phyloP scores from a whole-genome alignment of 2,888 invertebrate species.

The Girardia tigrina region DNA sequence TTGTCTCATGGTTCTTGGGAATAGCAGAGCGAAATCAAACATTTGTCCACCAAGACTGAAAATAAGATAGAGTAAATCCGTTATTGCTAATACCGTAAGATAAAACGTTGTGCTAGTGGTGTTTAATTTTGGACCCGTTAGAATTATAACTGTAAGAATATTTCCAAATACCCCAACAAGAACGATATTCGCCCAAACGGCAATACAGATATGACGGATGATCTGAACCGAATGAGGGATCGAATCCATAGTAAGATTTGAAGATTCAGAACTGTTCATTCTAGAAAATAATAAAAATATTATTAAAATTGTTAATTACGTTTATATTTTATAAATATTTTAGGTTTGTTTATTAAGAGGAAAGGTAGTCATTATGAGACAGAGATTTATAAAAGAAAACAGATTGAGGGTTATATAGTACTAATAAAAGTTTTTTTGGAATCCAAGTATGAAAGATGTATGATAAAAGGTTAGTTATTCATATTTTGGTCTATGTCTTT shows the following conservation, averaged over 20 bases:
- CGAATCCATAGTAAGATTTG: not conserved
- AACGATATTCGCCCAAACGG: slow-evolving; percentile 30
- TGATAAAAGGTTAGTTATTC: too few relatives aligned
- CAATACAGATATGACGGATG: not conserved
- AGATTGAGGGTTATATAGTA: too few relatives aligned
- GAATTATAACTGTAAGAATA: slow-evolving; percentile 34
- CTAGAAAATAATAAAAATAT: too few relatives aligned
- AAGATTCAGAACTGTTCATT: not conserved
- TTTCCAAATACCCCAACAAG: slow-evolving; percentile 34
- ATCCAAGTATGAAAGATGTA: too few relatives aligned
- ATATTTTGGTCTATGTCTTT: too few relatives aligned
- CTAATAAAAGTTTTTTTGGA: too few relatives aligned
- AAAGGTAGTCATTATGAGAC: too few relatives aligned
- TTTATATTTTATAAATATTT: too few relatives aligned
- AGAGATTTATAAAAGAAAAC: too few relatives aligned
- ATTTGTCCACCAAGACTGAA: slow-evolving; percentile 25
- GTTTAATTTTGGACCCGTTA: slow-evolving; percentile 24
- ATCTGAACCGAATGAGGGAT: not conserved
- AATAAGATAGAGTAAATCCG: slow-evolving; percentile 36
- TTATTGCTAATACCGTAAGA: slow-evolving; percentile 35
- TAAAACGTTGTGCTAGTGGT: slow-evolving; percentile 32
- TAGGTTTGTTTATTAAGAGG: too few relatives aligned
- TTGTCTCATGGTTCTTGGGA: slow-evolving; percentile 16
- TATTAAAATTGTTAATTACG: too few relatives aligned
- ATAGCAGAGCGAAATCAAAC: slow-evolving; percentile 30